phyloP scores from a whole-genome alignment of 2,113 vertebrate genomes.

The Trinectes maculatus region DNA sequence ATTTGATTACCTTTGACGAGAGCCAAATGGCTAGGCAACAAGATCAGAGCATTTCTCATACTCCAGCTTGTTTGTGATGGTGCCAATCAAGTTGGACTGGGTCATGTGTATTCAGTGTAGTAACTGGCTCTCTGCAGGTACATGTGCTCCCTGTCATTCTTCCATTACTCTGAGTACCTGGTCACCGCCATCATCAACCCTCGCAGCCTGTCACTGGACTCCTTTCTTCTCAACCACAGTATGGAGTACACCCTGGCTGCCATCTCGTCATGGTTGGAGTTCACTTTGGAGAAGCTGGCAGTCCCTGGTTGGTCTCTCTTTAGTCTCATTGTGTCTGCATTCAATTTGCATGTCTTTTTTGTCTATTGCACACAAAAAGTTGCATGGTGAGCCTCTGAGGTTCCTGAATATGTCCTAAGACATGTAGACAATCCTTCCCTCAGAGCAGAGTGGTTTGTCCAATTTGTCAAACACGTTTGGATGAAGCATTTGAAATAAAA shows the following conservation, averaged over 20 bases:
- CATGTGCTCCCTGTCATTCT: conserved; percentile 93
- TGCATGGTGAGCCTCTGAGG: not conserved
- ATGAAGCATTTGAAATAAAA: no score
- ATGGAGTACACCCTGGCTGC: conserved; percentile 94
- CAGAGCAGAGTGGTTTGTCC: no score
- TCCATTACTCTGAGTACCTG: conserved; percentile 97
- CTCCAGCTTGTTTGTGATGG: no score
- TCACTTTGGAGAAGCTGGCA: conserved; percentile 90
- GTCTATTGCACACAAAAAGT: not conserved
- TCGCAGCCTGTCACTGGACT: conserved; percentile 93
- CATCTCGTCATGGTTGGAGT: conserved; percentile 95
- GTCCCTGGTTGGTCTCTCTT: conserved; percentile 84
- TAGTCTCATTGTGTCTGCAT: not conserved
- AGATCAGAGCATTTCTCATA: no score
- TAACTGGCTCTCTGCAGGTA: conserved; percentile 83
- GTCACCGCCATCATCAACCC: conserved; percentile 97
- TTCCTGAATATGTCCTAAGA: not conserved
- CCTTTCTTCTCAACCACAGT: conserved; percentile 97
- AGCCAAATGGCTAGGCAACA: no score
- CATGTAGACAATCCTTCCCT: not conserved
- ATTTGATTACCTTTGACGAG: no score
- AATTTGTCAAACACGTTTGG: no score
- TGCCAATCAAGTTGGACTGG: no score
- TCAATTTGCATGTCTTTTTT: not conserved
- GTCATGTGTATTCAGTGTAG: no score